Evolutionary conservation across 2,888 invertebrate genomes (phyloP).

Genomic region (Himalopsyche tibetana): DNA sequence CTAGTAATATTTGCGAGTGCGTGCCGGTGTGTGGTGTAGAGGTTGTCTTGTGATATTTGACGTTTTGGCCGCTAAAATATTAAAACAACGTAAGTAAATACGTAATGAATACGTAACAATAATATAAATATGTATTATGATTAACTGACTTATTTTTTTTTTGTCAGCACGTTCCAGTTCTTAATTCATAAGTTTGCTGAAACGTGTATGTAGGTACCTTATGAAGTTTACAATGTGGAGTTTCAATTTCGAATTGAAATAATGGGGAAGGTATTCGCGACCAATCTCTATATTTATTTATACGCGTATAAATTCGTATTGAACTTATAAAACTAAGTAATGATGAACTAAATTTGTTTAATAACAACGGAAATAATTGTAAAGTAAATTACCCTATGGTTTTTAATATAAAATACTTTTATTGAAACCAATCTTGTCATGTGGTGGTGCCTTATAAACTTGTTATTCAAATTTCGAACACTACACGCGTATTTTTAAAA

Average conservation of each 20-base stretch:
- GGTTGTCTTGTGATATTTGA: slow-evolving; percentile 21
- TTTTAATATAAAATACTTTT: slow-evolving; percentile 49
- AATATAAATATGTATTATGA: not conserved
- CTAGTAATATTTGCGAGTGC: slow-evolving; percentile 18
- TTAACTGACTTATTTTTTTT: not conserved
- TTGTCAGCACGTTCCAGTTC: not conserved
- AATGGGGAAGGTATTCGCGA: slow-evolving; percentile 43
- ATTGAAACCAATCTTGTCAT: not conserved
- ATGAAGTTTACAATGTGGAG: slow-evolving; percentile 22
- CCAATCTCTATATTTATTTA: not conserved
- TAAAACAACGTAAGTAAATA: slow-evolving; percentile 42
- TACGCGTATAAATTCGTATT: too few relatives aligned
- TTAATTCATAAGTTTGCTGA: not conserved
- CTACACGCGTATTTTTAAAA: slow-evolving; percentile 23
- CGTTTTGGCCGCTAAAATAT: slow-evolving; percentile 39
- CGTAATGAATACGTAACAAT: slow-evolving; percentile 42
- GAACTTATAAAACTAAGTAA: too few relatives aligned
- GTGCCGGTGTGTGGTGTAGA: slow-evolving; percentile 3
- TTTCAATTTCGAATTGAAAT: slow-evolving; percentile 51
- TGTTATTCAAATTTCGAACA: slow-evolving; percentile 22
- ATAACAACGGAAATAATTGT: too few relatives aligned
- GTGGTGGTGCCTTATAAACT: slow-evolving; percentile 17
- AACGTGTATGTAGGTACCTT: slow-evolving; percentile 14
- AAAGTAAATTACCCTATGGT: too few relatives aligned
- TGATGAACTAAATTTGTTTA: too few relatives aligned